Conservation (phyloP, 2,797 vertebrate genomes). For the Hippopotamyrus pictus region DNA sequence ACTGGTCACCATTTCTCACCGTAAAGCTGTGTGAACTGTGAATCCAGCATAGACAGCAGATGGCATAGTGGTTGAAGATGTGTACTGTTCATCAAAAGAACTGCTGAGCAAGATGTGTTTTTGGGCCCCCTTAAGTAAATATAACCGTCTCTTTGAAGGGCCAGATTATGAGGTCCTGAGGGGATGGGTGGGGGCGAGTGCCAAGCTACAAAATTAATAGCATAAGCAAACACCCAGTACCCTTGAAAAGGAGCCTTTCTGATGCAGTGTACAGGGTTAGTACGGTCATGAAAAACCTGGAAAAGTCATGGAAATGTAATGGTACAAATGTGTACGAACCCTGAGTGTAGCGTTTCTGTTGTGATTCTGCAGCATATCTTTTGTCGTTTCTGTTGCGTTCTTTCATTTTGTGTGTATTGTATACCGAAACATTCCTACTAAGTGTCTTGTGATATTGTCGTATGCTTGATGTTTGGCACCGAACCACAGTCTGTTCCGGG, state of each 20-base stretch:
- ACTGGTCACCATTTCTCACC: background rate
- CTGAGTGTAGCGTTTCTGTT: background rate
- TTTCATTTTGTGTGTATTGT: background rate
- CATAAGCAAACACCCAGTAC: background rate
- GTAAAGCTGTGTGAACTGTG: background rate
- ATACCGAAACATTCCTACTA: background rate
- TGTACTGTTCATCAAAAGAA: background rate
- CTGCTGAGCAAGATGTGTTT: background rate
- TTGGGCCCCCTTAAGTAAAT: conserved; percentile 24
- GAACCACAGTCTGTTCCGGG: background rate
- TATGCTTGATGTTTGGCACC: background rate
- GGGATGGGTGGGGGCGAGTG: background rate
- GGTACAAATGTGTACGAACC: no score
- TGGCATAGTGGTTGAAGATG: background rate
- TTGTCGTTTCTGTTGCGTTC: background rate
- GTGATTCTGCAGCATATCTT: background rate
- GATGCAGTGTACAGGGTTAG: no score
- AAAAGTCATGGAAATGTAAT: no score
- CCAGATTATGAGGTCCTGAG: background rate
- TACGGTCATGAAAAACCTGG: no score
- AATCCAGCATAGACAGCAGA: background rate
- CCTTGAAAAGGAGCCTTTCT: background rate
- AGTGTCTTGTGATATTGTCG: background rate
- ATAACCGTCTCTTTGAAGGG: background rate
- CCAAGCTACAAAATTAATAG: background rate